These are phyloP conservation scores for Xestia rhomboidea DNA, from an alignment of 2,888 invertebrate species.

Conservation along the genomic window DNA sequence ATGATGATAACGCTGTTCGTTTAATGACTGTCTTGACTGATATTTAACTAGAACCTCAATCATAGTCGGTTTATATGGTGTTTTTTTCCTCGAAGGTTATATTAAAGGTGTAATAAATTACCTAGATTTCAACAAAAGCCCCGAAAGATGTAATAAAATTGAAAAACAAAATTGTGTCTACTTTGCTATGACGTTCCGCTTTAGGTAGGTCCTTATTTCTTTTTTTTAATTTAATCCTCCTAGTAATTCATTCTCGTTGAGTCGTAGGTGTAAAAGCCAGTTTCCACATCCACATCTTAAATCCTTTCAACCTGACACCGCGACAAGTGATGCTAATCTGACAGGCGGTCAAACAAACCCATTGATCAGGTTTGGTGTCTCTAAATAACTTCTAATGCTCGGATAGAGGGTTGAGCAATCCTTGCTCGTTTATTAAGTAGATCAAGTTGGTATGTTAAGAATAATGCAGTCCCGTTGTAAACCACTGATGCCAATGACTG, in stretches of 20 bases:
- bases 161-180: background rate
- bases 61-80: background rate
- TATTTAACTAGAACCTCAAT: background rate
- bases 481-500: background rate
- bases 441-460: slow-evolving; percentile 29
- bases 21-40: background rate
- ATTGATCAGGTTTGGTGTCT: slow-evolving; percentile 43
- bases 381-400: slow-evolving; percentile 41
- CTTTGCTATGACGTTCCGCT: background rate
- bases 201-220: background rate
- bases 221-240: background rate
- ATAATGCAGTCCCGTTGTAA: slow-evolving; percentile 31
- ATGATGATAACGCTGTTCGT: slow-evolving; percentile 27
- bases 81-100: background rate
- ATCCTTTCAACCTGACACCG: slow-evolving; percentile 45
- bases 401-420: slow-evolving; percentile 50
- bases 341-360: slow-evolving; percentile 68
- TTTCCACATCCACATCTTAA: slow-evolving; percentile 32
- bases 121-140: background rate
- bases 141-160: background rate
- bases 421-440: slow-evolving; percentile 28
- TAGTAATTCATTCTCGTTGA: slow-evolving; percentile 10
- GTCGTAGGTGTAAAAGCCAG: slow-evolving; percentile 2
- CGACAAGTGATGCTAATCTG: slow-evolving; percentile 67
- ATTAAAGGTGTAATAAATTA: background rate